Conservation (phyloP, 2,888 invertebrate genomes). For the Hipparchia semele region DNA sequence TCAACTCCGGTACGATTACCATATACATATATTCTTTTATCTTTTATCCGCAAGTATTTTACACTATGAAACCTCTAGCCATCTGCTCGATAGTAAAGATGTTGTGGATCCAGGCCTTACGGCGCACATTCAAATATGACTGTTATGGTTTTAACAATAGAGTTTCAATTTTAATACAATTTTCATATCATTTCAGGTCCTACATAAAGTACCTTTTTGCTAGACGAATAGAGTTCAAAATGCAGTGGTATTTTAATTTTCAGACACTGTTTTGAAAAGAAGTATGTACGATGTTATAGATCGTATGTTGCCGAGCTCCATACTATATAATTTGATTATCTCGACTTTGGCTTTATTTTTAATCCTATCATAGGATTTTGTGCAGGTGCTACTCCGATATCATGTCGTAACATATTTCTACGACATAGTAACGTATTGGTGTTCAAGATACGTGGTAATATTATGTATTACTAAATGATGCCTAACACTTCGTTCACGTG, state of each 20-base stretch:
- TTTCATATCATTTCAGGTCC: background rate
- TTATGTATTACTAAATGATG: background rate
- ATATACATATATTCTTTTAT: slow-evolving; percentile 18
- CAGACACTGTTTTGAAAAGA: background rate
- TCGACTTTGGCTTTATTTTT: slow-evolving; percentile 30
- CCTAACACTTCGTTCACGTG: no score
- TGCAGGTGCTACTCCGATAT: background rate
- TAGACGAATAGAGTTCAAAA: background rate
- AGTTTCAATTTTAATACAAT: slow-evolving; percentile 6
- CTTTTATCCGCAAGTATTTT: slow-evolving; percentile 19
- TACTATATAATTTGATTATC: slow-evolving; percentile 31
- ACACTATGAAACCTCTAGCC: slow-evolving; percentile 33
- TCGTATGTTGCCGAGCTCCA: slow-evolving; percentile 17
- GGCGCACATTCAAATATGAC: background rate
- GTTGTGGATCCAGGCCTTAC: slow-evolving; percentile 4
- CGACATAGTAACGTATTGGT: background rate
- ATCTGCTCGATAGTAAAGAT: slow-evolving; percentile 37
- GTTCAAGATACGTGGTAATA: background rate
- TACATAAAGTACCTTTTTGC: background rate
- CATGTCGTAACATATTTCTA: background rate
- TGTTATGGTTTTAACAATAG: background rate
- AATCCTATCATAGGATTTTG: slow-evolving; percentile 21
- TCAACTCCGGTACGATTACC: background rate
- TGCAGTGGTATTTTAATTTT: background rate
- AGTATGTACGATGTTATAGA: slow-evolving; percentile 7